These are phyloP conservation scores for Oreocharis arfaki DNA, from an alignment of 2,113 vertebrate genomes.

Conservation along the genomic window DNA sequence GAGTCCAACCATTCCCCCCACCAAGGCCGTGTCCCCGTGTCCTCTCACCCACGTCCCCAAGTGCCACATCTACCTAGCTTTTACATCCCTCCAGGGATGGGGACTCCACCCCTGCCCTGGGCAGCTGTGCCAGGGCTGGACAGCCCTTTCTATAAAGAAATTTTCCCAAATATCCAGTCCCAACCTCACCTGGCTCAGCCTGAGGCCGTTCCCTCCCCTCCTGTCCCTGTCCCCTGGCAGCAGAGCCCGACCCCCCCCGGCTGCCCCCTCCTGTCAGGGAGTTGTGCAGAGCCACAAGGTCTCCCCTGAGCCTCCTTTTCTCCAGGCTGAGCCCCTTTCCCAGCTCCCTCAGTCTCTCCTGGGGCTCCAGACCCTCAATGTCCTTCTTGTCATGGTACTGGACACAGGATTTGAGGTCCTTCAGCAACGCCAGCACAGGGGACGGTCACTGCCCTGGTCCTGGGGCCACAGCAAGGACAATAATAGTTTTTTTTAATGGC, in stretches of 20 bases:
- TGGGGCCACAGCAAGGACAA: not conserved
- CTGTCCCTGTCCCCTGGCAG: not conserved
- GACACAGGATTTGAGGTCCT: too few relatives aligned
- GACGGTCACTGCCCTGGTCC: not conserved
- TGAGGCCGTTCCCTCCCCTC: not conserved
- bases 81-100: not conserved
- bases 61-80: not conserved
- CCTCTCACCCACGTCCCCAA: not conserved
- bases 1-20: not conserved
- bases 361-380: not conserved
- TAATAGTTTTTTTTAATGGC: not conserved
- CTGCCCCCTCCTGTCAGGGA: not conserved
- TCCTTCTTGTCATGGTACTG: not conserved
- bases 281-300: not conserved
- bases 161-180: too few relatives aligned
- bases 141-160: not conserved
- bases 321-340: not conserved
- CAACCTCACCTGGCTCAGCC: not conserved
- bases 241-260: accelerated
- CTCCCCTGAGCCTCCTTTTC: not conserved
- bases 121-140: not conserved
- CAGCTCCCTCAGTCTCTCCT: not conserved
- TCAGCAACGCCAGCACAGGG: not conserved
- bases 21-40: not conserved
- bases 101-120: not conserved